phyloP scores from a whole-genome alignment of 2,113 vertebrate genomes.

The Corydoras sp. region DNA sequence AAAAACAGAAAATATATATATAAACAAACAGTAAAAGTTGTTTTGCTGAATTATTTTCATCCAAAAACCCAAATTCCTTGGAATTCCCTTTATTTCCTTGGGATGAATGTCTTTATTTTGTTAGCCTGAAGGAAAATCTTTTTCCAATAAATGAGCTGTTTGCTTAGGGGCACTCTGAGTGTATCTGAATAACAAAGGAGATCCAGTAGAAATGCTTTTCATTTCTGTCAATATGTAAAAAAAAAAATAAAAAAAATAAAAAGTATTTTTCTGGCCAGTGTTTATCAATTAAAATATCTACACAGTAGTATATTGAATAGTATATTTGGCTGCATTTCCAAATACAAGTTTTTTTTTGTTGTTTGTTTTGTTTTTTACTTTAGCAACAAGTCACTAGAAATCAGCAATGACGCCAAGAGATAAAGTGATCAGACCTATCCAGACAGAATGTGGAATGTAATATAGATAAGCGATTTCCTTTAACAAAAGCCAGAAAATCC shows the following conservation, averaged over 20 bases:
- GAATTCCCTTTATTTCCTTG: constrained; percentile 9
- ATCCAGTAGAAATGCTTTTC: not conserved
- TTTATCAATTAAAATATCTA: not conserved
- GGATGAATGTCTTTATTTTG: constrained; percentile 13
- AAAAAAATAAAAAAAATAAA: not conserved
- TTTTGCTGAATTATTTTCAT: not conserved
- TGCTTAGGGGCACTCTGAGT: constrained; percentile 3
- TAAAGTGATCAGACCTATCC: too few relatives aligned
- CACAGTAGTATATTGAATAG: not conserved
- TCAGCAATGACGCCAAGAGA: not conserved
- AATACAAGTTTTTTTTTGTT: not conserved
- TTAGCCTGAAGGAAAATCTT: constrained; percentile 6
- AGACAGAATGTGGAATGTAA: too few relatives aligned
- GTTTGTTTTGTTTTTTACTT: not conserved
- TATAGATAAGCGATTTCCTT: too few relatives aligned
- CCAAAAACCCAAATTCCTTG: constrained; percentile 17
- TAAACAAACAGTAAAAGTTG: not conserved
- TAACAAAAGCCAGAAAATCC: too few relatives aligned
- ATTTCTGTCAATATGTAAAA: not conserved
- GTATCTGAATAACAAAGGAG: constrained; percentile 19
- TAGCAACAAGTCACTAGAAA: not conserved
- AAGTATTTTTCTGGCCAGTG: not conserved
- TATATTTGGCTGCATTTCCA: not conserved
- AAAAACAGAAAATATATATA: too few relatives aligned
- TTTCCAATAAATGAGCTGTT: constrained; percentile 26